These are phyloP conservation scores for Acomys russatus DNA, from an alignment of 2,797 vertebrate species.

Conservation along the genomic window DNA sequence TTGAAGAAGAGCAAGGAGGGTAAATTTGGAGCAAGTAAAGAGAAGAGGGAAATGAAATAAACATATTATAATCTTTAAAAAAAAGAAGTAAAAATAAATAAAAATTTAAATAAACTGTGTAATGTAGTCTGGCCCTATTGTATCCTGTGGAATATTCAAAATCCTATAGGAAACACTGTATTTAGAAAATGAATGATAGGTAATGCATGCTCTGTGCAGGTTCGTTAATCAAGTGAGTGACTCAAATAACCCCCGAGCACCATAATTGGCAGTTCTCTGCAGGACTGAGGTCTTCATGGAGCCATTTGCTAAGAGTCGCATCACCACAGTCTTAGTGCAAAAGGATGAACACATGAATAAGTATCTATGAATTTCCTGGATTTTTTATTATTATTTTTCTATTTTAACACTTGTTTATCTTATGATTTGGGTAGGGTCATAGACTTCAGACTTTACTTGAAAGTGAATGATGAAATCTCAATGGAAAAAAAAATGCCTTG, in stretches of 20 bases:
- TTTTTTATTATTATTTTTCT: background rate
- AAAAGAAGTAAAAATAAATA: background rate
- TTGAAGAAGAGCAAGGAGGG: no score
- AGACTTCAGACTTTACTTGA: slow-evolving; percentile 47
- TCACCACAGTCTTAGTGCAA: background rate
- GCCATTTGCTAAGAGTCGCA: background rate
- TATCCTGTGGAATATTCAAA: background rate
- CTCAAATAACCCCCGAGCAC: background rate
- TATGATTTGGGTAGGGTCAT: slow-evolving; percentile 49
- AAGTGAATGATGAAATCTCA: background rate
- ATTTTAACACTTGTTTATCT: slow-evolving; percentile 31
- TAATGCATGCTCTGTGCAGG: background rate
- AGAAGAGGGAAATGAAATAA: background rate
- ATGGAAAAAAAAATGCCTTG: slow-evolving; percentile 43
- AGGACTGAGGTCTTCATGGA: background rate
- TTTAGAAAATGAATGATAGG: background rate
- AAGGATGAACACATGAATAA: background rate
- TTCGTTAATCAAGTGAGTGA: background rate
- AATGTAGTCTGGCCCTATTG: background rate
- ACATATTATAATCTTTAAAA: background rate
- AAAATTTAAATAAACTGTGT: background rate
- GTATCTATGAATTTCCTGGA: background rate
- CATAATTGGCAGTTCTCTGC: background rate
- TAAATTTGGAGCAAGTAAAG: background rate
- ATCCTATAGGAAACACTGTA: background rate